Percentiles rank a stretch among this genome's conserved stretches.
These are phyloP conservation scores for Lathamus discolor DNA, from an alignment of 2,113 vertebrate species.

Conservation along the genomic window DNA sequence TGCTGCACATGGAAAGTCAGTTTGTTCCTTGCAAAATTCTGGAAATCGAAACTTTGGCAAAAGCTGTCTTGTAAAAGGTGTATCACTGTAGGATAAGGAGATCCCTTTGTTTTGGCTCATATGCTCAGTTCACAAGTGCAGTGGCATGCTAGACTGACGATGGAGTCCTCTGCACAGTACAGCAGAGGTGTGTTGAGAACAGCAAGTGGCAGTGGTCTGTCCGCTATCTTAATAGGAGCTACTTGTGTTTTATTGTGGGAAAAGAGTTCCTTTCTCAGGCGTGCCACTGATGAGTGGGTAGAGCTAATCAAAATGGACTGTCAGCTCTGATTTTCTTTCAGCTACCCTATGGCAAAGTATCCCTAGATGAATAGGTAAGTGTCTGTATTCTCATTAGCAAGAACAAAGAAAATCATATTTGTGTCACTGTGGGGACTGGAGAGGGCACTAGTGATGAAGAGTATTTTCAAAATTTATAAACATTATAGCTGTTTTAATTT, in stretches of 20 bases:
- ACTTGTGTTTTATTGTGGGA: not conserved
- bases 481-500: not conserved
- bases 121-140: rapidly evolving
- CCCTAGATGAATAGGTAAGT: not conserved
- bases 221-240: not conserved
- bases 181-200: not conserved
- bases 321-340: not conserved
- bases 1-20: not conserved
- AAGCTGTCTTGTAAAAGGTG: not conserved
- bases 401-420: not conserved
- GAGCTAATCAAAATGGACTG: not conserved
- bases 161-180: not conserved
- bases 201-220: not conserved
- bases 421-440: not conserved
- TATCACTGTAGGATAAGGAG: not conserved
- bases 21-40: not conserved
- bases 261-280: not conserved
- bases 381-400: not conserved
- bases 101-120: rapidly evolving
- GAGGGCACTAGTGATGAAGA: not conserved
- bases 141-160: rapidly evolving
- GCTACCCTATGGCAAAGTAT: rapidly evolving
- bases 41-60: not conserved
- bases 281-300: not conserved
- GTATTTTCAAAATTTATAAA: not conserved